These are phyloP conservation scores for Hirtodrosophila duncani DNA, from an alignment of 2,888 invertebrate species.

Conservation along the genomic window DNA sequence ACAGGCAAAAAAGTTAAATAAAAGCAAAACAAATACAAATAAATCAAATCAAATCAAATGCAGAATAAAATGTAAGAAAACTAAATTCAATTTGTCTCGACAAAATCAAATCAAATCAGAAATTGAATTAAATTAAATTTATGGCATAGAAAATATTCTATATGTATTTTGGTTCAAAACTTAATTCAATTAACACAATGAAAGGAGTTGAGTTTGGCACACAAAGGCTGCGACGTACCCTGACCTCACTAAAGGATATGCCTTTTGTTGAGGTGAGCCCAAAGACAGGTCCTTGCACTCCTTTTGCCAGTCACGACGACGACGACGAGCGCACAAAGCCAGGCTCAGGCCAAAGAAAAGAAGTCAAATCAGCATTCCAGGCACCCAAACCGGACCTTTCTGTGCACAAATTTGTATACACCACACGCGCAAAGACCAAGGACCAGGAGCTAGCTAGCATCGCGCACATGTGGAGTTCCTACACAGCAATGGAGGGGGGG, in stretches of 20 bases:
- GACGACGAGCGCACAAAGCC: constrained; percentile 1
- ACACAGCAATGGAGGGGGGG: too few species aligned
- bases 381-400: constrained; percentile 30
- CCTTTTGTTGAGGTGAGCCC: constrained; percentile 50
- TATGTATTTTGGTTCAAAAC: constrained; percentile 40
- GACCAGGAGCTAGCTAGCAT: too few species aligned
- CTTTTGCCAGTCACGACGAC: constrained; percentile 14
- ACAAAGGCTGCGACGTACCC: constrained; percentile 48
- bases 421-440: constrained; percentile 35
- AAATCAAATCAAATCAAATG: constrained; percentile 29
- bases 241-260: constrained; percentile 3
- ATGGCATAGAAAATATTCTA: constrained; percentile 46
- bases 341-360: constrained; percentile 8
- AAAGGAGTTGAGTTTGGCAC: constrained; percentile 30
- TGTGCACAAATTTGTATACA: constrained; percentile 37
- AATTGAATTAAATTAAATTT: constrained; percentile 24
- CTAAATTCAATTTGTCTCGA: constrained; percentile 48
- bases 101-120: background rate
- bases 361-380: constrained; percentile 4
- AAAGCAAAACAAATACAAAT: constrained; percentile 8
- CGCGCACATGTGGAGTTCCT: constrained; percentile 6
- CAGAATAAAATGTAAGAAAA: constrained; percentile 32
- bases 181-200: constrained; percentile 69
- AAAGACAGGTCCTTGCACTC: constrained; percentile 66
- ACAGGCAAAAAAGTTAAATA: constrained; percentile 49